Base-by-base conservation (phyloP, 2,797 vertebrate genomes). In the Microcaecilia unicolor region DNA sequence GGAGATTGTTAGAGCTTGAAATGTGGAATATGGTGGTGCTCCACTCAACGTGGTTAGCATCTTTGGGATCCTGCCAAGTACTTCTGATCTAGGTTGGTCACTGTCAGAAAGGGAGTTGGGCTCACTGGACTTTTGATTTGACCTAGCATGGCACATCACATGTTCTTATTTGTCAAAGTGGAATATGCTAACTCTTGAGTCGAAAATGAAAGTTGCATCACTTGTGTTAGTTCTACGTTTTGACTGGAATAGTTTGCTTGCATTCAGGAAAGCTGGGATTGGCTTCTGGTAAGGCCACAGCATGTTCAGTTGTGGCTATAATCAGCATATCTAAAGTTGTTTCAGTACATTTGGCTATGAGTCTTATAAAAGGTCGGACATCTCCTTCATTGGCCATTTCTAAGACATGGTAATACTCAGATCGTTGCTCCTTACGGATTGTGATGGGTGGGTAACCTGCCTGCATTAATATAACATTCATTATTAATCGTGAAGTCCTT, bases 391-490 rank as follows among this genome's bases (percentile, higher is more conserved):
- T 99, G 66, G 95, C 95, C 0, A 77, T 87, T 56, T 98, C 92
- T 16, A 99, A 41, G 8, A 80, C 85, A 0, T 84, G 44, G 10
- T 98, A 99, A 25, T 99, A 99, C 61, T 98, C 95, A 0, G 88
- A 77, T 2, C 95, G 54, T 46, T 96, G 96, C 48, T 99, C 95
- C 63, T 98, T 98, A 27, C 90, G 89, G 41, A 98, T 89, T 9
- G 91, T 97, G 71, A 99, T 83, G 2, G 95, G 95, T 0, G 96
- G 96, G 46, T 96, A 98, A 2, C 89, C 86, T 0, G 94, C 92
- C 58, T 96, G 92, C 95, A 98, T 94, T 13, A 99, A 76, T 17
- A 91, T 90, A 3, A 99, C 81, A 76, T 97, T 99, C 95, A 99
- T 97, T 2, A 99, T 69, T 48, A 98, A 80, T 8, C 94, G 85